Percentiles rank a stretch among this genome's conserved stretches.
These are phyloP conservation scores for Heliothis subflexa DNA, from an alignment of 1,140 invertebrate genomes.

Conservation along the genomic window DNA sequence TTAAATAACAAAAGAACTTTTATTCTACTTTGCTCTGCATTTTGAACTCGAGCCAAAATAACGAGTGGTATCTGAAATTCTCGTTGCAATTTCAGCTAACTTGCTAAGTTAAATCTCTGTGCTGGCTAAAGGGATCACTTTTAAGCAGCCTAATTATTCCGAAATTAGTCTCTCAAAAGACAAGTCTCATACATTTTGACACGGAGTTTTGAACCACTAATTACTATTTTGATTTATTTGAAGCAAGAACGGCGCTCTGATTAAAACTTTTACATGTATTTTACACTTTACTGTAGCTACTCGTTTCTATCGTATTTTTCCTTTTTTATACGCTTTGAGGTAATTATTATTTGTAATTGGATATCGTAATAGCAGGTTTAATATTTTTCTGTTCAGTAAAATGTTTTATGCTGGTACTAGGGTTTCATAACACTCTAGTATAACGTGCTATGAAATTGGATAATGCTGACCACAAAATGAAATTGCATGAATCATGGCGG, in stretches of 20 bases:
- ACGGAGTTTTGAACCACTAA: too few relatives aligned
- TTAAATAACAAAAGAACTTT: neutral
- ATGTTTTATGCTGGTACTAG: neutral
- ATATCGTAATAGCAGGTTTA: neutral
- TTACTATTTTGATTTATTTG: too few relatives aligned
- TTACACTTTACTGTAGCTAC: too few relatives aligned
- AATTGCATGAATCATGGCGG: slow-evolving; percentile 2
- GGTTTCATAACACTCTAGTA: neutral
- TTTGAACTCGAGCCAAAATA: slow-evolving; percentile 8
- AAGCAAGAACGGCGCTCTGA: too few relatives aligned
- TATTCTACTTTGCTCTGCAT: neutral
- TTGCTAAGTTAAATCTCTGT: neutral
- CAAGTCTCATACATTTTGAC: too few relatives aligned
- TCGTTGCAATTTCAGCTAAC: neutral
- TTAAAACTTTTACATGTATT: too few relatives aligned
- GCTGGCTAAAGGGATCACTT: neutral
- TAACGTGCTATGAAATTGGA: neutral
- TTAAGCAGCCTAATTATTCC: slow-evolving; percentile 10
- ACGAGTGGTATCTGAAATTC: neutral
- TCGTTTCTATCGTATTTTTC: too few relatives aligned
- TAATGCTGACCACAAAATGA: neutral
- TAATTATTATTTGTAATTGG: neutral
- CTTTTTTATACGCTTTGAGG: too few relatives aligned
- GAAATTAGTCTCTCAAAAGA: neutral
- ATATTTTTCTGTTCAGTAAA: neutral